Evolutionary conservation across 2,797 vertebrate species (phyloP).

Genomic region (Helostoma temminkii): DNA sequence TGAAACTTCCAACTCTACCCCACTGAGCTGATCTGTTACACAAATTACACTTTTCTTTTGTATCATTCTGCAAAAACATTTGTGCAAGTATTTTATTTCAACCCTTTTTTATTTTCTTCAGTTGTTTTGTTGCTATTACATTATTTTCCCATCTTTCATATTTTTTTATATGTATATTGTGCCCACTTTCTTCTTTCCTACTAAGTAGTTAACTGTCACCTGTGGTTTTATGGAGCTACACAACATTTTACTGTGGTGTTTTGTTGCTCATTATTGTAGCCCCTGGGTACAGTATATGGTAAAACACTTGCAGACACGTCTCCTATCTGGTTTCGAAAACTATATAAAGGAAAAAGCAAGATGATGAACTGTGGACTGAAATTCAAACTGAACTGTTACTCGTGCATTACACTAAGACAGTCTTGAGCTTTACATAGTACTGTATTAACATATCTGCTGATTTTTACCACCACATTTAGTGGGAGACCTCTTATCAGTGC

Average conservation of each 20-base stretch:
- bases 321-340: constrained; percentile 20
- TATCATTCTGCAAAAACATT: background rate
- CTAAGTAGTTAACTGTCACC: constrained; percentile 40
- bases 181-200: constrained; percentile 18
- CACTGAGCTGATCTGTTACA: background rate
- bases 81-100: constrained; percentile 4
- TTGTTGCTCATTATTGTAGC: constrained; percentile 35
- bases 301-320: constrained; percentile 1
- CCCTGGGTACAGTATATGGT: background rate
- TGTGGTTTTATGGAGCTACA: constrained; percentile 40
- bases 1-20: background rate
- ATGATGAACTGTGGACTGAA: constrained; percentile 3
- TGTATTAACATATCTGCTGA: too few species aligned
- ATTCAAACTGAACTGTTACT: background rate
- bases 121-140: constrained; percentile 22
- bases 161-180: background rate
- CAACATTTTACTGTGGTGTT: constrained; percentile 24
- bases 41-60: background rate
- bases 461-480: background rate
- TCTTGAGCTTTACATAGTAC: too few species aligned
- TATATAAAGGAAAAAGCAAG: constrained; percentile 7
- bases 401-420: background rate
- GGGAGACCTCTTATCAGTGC: background rate
- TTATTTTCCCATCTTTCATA: constrained; percentile 8
- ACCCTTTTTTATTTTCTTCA: constrained; percentile 23